Conservation (phyloP, 2,797 vertebrate genomes). For the Cirrhinus mrigala region DNA sequence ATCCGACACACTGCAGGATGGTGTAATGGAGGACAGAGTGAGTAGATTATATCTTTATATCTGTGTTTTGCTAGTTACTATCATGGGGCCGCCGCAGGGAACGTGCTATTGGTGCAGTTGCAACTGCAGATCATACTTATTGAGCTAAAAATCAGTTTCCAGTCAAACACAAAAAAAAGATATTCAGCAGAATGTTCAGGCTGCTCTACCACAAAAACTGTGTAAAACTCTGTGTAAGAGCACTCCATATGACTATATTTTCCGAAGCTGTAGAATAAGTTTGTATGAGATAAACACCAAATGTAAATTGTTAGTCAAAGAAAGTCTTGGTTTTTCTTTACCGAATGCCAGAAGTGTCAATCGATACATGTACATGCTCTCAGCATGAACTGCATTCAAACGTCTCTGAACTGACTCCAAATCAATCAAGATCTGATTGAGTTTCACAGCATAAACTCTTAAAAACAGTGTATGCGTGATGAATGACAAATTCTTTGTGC, state of each 20-base stretch:
- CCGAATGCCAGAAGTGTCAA: not conserved
- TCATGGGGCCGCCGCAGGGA: not conserved
- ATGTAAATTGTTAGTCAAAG: not conserved
- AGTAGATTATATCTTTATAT: not conserved
- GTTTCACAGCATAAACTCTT: constrained; percentile 14
- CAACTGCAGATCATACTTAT: not conserved
- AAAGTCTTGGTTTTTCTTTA: not conserved
- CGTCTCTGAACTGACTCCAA: not conserved
- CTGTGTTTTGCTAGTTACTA: constrained; percentile 6
- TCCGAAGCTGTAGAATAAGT: not conserved
- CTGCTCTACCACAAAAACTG: not conserved
- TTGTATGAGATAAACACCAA: not conserved
- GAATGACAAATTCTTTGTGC: not conserved
- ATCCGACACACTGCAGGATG: not conserved
- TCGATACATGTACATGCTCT: not conserved
- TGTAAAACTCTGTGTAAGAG: not conserved
- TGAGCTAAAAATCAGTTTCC: not conserved
- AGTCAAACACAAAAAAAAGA: not conserved
- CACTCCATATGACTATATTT: not conserved
- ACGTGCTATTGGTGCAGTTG: not conserved
- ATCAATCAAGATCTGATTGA: constrained; percentile 28
- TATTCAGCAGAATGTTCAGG: not conserved
- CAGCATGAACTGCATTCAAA: constrained; percentile 11
- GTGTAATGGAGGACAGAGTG: not conserved
- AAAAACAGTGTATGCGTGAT: not conserved